Evolutionary conservation across 2,113 vertebrate genomes (phyloP).

Genomic region (Pyrgilauda ruficollis): DNA sequence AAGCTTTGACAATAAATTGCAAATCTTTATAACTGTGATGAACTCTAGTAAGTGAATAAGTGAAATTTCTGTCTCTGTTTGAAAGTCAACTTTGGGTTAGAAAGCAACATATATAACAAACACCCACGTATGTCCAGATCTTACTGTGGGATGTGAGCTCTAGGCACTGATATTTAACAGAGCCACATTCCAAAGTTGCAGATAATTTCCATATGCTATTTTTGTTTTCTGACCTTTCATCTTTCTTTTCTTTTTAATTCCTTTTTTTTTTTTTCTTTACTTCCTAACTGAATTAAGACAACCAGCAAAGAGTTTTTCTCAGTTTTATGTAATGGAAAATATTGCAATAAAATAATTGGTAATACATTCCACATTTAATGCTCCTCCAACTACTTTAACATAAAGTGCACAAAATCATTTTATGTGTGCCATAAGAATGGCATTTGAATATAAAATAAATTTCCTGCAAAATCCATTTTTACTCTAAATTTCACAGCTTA

Average conservation of each 20-base stretch:
- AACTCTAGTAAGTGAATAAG: not conserved
- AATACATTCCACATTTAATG: not conserved
- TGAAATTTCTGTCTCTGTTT: not conserved
- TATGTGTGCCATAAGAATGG: not conserved
- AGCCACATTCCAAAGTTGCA: not conserved
- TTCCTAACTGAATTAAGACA: not conserved
- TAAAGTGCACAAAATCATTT: not conserved
- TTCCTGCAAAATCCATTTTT: not conserved
- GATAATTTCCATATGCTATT: not conserved
- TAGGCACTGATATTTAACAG: constrained; percentile 29
- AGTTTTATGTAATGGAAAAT: not conserved
- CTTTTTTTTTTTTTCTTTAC: not conserved
- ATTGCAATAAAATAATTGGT: not conserved
- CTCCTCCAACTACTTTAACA: not conserved
- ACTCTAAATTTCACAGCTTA: not conserved
- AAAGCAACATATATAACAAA: not conserved
- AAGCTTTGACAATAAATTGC: not conserved
- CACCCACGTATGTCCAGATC: not conserved
- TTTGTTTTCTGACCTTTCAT: not conserved
- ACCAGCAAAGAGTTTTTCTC: not conserved
- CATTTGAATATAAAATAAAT: not conserved
- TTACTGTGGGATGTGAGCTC: not conserved
- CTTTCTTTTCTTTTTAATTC: not conserved
- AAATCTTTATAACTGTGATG: not conserved
- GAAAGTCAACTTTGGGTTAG: not conserved